Evolutionary conservation across 2,888 invertebrate species (phyloP).

Genomic region (Pteria penguin): DNA sequence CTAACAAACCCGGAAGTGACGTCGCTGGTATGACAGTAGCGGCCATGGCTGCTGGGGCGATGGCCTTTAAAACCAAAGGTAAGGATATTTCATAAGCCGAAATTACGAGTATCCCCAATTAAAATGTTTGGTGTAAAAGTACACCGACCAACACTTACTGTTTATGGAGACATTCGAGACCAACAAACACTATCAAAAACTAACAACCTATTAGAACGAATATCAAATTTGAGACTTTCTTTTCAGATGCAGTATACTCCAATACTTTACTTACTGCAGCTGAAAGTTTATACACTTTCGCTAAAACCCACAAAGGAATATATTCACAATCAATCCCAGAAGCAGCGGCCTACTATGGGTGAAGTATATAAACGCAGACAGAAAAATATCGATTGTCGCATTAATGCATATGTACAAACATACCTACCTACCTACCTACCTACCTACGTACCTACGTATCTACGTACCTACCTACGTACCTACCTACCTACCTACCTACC

Average conservation of each 20-base stretch:
- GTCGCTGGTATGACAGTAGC: constrained; percentile 84
- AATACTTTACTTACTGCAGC: constrained; percentile 51
- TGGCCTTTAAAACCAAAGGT: constrained; percentile 59
- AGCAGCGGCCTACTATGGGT: constrained; percentile 29
- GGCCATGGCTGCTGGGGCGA: constrained; percentile 80
- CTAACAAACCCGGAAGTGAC: constrained; percentile 83
- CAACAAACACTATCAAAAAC: neutral
- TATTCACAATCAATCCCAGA: constrained; percentile 48
- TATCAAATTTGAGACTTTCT: neutral
- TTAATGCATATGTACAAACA: too few species aligned
- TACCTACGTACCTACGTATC: too few species aligned
- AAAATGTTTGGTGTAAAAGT: too few species aligned
- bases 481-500: too few species aligned
- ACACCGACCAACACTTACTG: neutral
- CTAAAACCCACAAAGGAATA: constrained; percentile 53
- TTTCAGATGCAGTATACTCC: constrained; percentile 60
- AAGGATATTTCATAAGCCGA: too few species aligned
- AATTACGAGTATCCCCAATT: too few species aligned
- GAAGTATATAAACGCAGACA: neutral
- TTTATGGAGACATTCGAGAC: neutral
- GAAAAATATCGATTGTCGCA: too few species aligned
- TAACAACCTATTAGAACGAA: neutral
- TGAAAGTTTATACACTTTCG: constrained; percentile 56
- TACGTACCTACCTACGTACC: too few species aligned
- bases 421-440: too few species aligned